Base-by-base conservation (phyloP, 2,113 vertebrate genomes). In the Macroglossus sobrinus region DNA sequence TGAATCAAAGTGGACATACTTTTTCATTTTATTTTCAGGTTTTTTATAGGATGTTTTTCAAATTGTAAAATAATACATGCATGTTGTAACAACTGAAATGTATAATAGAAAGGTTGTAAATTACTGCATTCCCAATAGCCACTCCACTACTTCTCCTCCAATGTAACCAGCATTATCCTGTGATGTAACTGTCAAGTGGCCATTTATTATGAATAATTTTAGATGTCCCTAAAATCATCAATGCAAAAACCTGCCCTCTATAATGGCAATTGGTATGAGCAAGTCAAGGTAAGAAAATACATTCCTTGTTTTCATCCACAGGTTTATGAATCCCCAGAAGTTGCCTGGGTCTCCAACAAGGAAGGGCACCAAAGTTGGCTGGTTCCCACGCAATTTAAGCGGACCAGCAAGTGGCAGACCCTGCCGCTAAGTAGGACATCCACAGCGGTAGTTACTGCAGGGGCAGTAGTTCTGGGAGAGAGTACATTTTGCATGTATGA, bases 21-120 rank as follows among this genome's bases (percentile, higher is more conserved):
- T 94, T 95, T 95, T 76, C n/a, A 43, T 91, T 88, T 96, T 43
- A 81, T 59, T 45, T 96, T 79, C 82, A 43, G 61, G 68, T 50
- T 92, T 72, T 88, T 74, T 86, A 61, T 35, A 74, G 26, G 33
- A 68, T 55, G 28, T 55, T 86, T 92, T 84, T 89, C 87, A 86
- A 89, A 92, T 84, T 75, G 82, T 30, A 89, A 87, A 74, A 87
- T 24, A 92, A 93, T 63, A 45, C 50, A 71, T 53, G 55, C 59
- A 61, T 82, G 43, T 66, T 53, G 12, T 90, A 90, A 64, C 64
- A 59, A 85, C 10, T 28, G 64, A 94, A 84, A 84, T 33, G 26
- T 63, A 53, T 53, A 35, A 64, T 64, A 28, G 50, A 66, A 87
- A 96, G 66, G 66, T 90, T 75, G 80, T 64, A 86, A 80, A 89